Evolutionary conservation across 2,797 vertebrate genomes (phyloP).

Genomic region (Microtus californicus): DNA sequence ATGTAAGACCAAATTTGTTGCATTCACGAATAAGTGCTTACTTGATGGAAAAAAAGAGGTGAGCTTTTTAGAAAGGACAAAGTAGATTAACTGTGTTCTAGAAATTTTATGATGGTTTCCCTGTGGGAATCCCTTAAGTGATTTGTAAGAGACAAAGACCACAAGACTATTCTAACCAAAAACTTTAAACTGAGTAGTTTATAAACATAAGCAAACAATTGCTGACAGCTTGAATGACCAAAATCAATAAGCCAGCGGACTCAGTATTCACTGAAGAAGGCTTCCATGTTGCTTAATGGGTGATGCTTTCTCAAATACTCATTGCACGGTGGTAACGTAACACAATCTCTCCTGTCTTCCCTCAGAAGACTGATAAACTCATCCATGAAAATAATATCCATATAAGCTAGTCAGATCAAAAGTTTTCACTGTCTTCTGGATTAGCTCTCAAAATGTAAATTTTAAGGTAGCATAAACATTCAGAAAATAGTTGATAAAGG

Average conservation of each 20-base stretch:
- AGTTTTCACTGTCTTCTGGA: not conserved
- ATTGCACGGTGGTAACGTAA: not conserved
- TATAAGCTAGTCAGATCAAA: not conserved
- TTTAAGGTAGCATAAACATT: not conserved
- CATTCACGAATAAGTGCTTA: not conserved
- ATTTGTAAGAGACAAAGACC: not conserved
- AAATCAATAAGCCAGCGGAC: not conserved
- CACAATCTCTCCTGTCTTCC: not conserved
- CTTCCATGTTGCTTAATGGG: not conserved
- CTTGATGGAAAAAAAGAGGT: slow-evolving; percentile 37
- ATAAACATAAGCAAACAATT: not conserved
- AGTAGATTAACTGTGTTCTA: not conserved
- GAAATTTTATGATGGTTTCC: not conserved
- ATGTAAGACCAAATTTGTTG: not conserved
- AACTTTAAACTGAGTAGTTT: not conserved
- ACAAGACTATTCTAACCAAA: not conserved
- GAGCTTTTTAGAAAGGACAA: not conserved
- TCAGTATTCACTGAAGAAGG: not conserved
- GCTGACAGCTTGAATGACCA: not conserved
- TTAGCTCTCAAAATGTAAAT: not conserved
- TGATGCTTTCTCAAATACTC: not conserved
- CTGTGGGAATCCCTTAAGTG: not conserved
- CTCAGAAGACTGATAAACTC: not conserved
- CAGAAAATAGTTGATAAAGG: not conserved
- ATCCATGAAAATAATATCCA: not conserved